Evolutionary conservation across 2,797 vertebrate species (phyloP).

Genomic region (Danio jaintianensis): DNA sequence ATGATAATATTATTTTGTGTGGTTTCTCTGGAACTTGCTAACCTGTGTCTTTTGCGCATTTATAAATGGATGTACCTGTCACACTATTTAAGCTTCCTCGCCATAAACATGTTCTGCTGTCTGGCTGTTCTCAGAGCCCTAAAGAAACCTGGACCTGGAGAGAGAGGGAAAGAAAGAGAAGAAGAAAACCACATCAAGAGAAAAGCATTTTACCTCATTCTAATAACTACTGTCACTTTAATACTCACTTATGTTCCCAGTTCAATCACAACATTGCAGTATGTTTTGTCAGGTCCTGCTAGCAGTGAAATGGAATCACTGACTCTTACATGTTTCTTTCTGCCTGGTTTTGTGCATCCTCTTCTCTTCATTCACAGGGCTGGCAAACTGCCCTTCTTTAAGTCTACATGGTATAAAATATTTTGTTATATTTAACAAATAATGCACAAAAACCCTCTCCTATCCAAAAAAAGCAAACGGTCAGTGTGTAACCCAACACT

Average conservation of each 20-base stretch:
- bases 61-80: background rate
- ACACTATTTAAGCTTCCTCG: slow-evolving; percentile 18
- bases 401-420: too few species aligned
- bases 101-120: slow-evolving; percentile 43
- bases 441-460: too few species aligned
- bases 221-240: slow-evolving; percentile 25
- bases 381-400: slow-evolving; percentile 25
- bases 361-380: slow-evolving; percentile 36
- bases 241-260: slow-evolving; percentile 39
- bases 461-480: too few species aligned
- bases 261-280: background rate
- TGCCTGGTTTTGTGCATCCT: slow-evolving; percentile 17
- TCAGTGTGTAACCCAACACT: too few species aligned
- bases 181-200: slow-evolving; percentile 47
- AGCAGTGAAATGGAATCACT: background rate
- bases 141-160: slow-evolving; percentile 43
- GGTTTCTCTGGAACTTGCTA: background rate
- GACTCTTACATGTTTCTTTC: background rate
- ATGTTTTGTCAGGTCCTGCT: background rate
- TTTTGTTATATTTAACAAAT: too few species aligned
- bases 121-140: slow-evolving; percentile 50
- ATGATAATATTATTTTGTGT: slow-evolving; percentile 7
- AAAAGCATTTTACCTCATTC: slow-evolving; percentile 49
- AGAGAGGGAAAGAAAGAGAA: slow-evolving; percentile 42
- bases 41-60: background rate